Conservation (phyloP, 2,113 vertebrate species). For the Amphiprion percula region DNA sequence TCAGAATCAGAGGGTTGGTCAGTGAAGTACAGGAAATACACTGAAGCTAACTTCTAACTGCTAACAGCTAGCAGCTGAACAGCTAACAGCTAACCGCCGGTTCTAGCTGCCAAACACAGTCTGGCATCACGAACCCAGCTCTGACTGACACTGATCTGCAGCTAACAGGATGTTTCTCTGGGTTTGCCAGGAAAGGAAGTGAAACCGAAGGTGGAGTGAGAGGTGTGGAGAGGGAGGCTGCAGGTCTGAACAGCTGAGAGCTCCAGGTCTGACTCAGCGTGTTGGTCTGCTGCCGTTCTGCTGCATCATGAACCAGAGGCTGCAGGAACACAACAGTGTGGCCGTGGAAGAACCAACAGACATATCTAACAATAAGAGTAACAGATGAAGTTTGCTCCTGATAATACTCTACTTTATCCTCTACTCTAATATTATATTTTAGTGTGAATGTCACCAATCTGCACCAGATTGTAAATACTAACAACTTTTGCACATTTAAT, state of each 20-base stretch:
- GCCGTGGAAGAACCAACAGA: background rate
- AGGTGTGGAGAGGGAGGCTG: constrained; percentile 56
- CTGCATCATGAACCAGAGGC: constrained; percentile 27
- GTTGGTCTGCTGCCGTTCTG: background rate
- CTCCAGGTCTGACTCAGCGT: constrained; percentile 52
- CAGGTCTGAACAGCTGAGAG: constrained; percentile 59
- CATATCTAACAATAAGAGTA: background rate
- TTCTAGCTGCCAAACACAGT: background rate
- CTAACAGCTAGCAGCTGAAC: too few relatives aligned
- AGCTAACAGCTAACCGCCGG: constrained; percentile 33
- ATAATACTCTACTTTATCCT: too few relatives aligned
- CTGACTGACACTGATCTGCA: constrained; percentile 13
- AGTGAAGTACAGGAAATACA: constrained; percentile 28
- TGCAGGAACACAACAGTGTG: too few relatives aligned
- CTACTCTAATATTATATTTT: too few relatives aligned
- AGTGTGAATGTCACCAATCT: too few relatives aligned
- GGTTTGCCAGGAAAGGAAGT: constrained; percentile 59
- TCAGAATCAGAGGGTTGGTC: constrained; percentile 65
- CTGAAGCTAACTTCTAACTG: background rate
- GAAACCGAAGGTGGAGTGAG: constrained; percentile 68
- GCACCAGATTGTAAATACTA: too few relatives aligned
- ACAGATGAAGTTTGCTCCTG: background rate
- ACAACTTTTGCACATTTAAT: too few relatives aligned
- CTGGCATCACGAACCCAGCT: background rate
- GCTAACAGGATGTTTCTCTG: constrained; percentile 70